Percentiles rank a stretch among this genome's conserved stretches.
Evolutionary conservation across 2,888 invertebrate genomes (phyloP).

Genomic region (Belgica antarctica): DNA sequence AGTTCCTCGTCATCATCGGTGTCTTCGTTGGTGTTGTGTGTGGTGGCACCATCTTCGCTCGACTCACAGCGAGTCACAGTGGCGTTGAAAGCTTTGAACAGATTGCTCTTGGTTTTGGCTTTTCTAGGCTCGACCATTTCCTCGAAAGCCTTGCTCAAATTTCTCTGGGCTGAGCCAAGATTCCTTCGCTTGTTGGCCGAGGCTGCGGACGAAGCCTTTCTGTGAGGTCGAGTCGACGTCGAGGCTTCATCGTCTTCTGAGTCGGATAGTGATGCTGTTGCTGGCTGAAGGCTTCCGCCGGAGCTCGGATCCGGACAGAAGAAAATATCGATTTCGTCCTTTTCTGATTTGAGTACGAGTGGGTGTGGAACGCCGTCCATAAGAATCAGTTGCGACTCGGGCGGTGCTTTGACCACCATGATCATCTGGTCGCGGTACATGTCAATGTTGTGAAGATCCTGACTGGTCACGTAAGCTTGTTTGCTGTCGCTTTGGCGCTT

Average conservation of each 20-base stretch:
- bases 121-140: neutral
- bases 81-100: conserved; percentile 13
- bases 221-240: conserved; percentile 2
- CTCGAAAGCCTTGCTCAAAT: conserved; percentile 41
- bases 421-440: conserved; percentile 85
- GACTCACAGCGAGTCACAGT: conserved; percentile 24
- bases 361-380: conserved; percentile 55
- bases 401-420: conserved; percentile 94
- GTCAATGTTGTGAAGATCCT: conserved; percentile 80
- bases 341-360: conserved; percentile 84
- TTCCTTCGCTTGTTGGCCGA: neutral
- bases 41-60: neutral
- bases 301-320: conserved; percentile 77
- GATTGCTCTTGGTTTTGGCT: conserved; percentile 18
- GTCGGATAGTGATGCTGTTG: neutral
- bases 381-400: conserved; percentile 75
- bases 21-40: neutral
- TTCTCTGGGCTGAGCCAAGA: conserved; percentile 35
- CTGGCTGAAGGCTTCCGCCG: conserved; percentile 1
- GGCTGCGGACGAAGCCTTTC: conserved; percentile 11
- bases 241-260: neutral
- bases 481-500: conserved; percentile 47
- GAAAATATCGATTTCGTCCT: conserved; percentile 92
- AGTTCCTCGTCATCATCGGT: conserved; percentile 5
- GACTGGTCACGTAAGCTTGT: conserved; percentile 88